Base-by-base conservation (phyloP, 2,888 invertebrate genomes). In the Cheilosia grossa region DNA sequence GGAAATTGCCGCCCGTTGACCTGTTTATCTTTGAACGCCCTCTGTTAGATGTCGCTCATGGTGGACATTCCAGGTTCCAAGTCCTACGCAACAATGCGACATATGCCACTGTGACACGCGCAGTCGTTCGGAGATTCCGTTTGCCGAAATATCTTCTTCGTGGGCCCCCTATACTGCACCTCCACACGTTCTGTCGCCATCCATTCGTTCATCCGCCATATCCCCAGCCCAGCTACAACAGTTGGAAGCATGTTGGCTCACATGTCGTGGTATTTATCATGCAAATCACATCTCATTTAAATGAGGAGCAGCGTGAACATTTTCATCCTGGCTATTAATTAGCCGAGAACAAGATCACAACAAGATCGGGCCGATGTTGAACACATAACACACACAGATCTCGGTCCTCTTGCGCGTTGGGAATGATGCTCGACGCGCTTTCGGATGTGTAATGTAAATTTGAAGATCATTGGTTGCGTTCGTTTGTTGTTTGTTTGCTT, bases 271-370 rank as follows among this genome's bases (percentile, higher is more conserved):
- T 80, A 87, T 82, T 86, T 86, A 86, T 86, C 82, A 87, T 86
- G 87, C 82, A 87, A 87, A 87, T 86, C 82, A 86, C 82, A 86
- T 86, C 78, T 86, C 79, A 85, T 79, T 82, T 82, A 82, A 86
- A 87, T 87, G 82, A 83, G 78, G 75, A 87, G 81, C 87, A 83
- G 87, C 87, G 87, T 87, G 87, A 87, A 87, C 82, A 87, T 85
- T 87, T 87, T 87, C 86, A 86, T 82, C 81, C 81, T 74, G 74
- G 80, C 86, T 82, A 87, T 87, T 87, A 87, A 87, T 87, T 87
- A 87, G 86, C 78, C 80, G 83, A 78, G 87, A 87, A 87, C 87
- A 87, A 87, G 87, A 87, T 87, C 86, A 79, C 74, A 87, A 87
- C 87, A 87, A 87, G 87, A 87, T 87, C 85, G 73, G 75, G 79